Evolutionary conservation across 2,888 invertebrate genomes (phyloP), one percentile per base, ranked within the genome.

Genomic region (Pyrrhia umbra): DNA sequence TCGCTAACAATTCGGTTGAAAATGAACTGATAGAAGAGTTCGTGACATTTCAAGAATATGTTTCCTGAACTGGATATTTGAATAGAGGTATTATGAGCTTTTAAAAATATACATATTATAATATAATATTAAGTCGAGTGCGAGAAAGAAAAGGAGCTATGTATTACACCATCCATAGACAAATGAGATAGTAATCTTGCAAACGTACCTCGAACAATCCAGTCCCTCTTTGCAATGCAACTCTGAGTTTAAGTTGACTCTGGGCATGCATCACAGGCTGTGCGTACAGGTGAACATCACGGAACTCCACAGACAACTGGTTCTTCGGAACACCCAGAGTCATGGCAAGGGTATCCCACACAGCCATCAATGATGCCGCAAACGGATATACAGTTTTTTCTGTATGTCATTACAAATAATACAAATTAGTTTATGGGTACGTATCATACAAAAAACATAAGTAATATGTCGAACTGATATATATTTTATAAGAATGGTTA

Each of bases 331-430:
- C 91, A 1, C 95, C 95, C 16, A 83, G 23, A 83, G 95, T 92
- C 85, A 96, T 93, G 0, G 96, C 96, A 8, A 97, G 83, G 0
- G 96, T 96, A 80, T 97, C 96, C 97, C 97, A 97, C 2, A 96
- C 96, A 4, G 96, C 90, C 20, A 95, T 89, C 77, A 98, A 89
- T 68, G 97, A 96, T 25, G 96, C 97, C 1, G 98, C 97, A 15
- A 97, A 97, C 0, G 98, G 98, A 74, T 96, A 96, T 10, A 97
- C 83, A 43, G 95, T 96, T 69, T 97, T 95, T 1, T 96, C 97
- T 95, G 66, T 18, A 75, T 21, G 49, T n/a, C 2, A 15, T 16
- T 0, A 21, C 1, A 23, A 16, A 13, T 16, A 1, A n/a, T 13
- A 13, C 9, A 20, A 43, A 20, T 43, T 20, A 4, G 10, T 13